Evolutionary conservation across 1,140 invertebrate genomes (phyloP).

Genomic region (Drosophila seguyi): DNA sequence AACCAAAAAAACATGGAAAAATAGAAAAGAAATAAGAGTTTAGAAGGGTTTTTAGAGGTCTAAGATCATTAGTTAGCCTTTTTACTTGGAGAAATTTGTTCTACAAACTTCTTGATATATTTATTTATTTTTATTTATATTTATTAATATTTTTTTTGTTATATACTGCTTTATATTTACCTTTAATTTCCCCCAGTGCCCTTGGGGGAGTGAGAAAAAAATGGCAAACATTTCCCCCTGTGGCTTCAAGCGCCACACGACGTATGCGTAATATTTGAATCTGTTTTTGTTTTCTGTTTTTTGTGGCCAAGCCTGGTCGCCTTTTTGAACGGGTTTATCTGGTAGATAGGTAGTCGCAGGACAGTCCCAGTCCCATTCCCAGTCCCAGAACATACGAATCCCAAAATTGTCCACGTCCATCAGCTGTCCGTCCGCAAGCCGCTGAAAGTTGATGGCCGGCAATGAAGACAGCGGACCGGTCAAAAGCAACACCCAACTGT

Average conservation of each 20-base stretch:
- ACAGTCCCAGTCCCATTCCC: neutral
- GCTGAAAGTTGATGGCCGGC: slow-evolving; percentile 50
- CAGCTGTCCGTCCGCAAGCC: slow-evolving; percentile 72
- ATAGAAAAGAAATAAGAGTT: neutral
- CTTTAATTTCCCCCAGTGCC: neutral
- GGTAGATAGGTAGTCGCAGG: slow-evolving; percentile 4
- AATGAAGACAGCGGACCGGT: slow-evolving; percentile 77
- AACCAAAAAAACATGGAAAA: neutral
- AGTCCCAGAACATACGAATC: slow-evolving; percentile 32
- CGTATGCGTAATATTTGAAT: slow-evolving; percentile 77
- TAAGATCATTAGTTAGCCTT: neutral
- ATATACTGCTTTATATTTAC: neutral
- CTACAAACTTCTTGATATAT: neutral
- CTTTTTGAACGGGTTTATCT: slow-evolving; percentile 54
- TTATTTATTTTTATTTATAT: neutral
- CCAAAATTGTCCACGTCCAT: slow-evolving; percentile 78
- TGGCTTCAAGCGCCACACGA: slow-evolving; percentile 23
- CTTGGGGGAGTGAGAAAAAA: slow-evolving; percentile 27
- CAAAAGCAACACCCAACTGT: slow-evolving; percentile 80
- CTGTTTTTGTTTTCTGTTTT: too few species aligned
- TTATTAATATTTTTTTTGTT: too few species aligned
- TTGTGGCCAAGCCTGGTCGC: slow-evolving; percentile 15
- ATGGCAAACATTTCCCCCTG: slow-evolving; percentile 44
- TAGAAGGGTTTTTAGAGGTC: too few species aligned
- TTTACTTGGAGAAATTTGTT: neutral